Percentiles rank a stretch among this genome's conserved stretches.
Evolutionary conservation across 2,797 vertebrate species (phyloP).

Genomic region (Spea hammondii): DNA sequence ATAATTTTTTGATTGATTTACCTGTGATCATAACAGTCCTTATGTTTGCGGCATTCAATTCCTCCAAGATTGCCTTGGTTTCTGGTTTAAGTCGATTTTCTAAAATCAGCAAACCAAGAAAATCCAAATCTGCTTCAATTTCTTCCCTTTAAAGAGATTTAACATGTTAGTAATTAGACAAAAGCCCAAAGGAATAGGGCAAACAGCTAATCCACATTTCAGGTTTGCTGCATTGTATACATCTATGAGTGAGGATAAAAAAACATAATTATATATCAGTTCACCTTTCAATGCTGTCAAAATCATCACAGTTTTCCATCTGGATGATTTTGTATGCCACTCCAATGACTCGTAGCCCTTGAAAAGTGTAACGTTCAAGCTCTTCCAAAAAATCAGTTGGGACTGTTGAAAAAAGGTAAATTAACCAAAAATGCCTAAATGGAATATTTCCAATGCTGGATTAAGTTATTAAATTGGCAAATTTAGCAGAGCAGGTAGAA

Average conservation of each 20-base stretch:
- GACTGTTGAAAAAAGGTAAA: conserved; percentile 60
- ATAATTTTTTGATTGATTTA: conserved; percentile 27
- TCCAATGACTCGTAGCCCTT: conserved; percentile 72
- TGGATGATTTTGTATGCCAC: conserved; percentile 67
- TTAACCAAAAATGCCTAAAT: neutral
- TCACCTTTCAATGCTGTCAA: conserved; percentile 63
- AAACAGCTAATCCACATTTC: neutral
- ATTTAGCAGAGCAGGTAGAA: too few relatives aligned
- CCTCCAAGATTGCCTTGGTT: conserved; percentile 66
- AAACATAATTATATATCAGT: neutral
- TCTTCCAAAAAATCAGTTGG: conserved; percentile 64
- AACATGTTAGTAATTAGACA: neutral
- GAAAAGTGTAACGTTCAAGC: conserved; percentile 67
- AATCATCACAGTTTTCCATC: conserved; percentile 27
- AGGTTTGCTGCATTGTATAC: too few relatives aligned
- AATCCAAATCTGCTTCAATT: conserved; percentile 66
- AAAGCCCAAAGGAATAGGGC: neutral
- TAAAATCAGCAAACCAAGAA: conserved; percentile 72
- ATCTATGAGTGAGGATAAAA: too few relatives aligned
- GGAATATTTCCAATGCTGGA: too few relatives aligned
- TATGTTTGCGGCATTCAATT: conserved; percentile 68
- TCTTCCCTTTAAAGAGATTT: conserved; percentile 60
- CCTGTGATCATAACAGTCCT: conserved; percentile 76
- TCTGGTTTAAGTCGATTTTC: conserved; percentile 72
- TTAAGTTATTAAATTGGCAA: too few relatives aligned